Evolutionary conservation across 2,888 invertebrate species (phyloP).

Genomic region (Fabriciana adippe): DNA sequence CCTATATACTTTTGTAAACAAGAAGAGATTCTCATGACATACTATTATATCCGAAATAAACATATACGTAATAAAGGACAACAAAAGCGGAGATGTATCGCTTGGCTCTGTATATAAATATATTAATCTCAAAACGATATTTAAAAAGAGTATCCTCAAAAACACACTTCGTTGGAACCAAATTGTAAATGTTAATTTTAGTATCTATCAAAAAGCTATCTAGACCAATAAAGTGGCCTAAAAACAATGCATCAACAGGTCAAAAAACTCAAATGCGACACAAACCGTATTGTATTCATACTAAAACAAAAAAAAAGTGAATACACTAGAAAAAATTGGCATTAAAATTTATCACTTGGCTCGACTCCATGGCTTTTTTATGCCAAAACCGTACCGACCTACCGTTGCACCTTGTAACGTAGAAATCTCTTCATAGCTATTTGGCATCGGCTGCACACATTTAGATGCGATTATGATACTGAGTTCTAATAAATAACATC

Average conservation of each 20-base stretch:
- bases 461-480: conserved; percentile 31
- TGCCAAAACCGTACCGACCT: background rate
- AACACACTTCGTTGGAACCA: no score
- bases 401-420: conserved; percentile 29
- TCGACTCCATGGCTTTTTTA: background rate
- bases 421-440: conserved; percentile 17
- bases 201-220: background rate
- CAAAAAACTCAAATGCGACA: conserved; percentile 1
- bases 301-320: background rate
- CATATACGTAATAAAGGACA: no score
- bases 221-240: background rate
- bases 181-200: background rate
- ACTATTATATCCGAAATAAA: no score
- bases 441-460: conserved; percentile 32
- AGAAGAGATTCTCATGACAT: no score
- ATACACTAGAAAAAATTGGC: background rate
- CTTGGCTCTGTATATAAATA: no score
- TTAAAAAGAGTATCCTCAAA: no score
- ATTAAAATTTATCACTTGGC: conserved; percentile 1
- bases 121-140: no score
- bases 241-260: background rate
- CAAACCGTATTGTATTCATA: background rate
- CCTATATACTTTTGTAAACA: no score
- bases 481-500: no score
- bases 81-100: no score